Evolutionary conservation across 2,888 invertebrate genomes (phyloP).

Genomic region (Ophion ventricosus): DNA sequence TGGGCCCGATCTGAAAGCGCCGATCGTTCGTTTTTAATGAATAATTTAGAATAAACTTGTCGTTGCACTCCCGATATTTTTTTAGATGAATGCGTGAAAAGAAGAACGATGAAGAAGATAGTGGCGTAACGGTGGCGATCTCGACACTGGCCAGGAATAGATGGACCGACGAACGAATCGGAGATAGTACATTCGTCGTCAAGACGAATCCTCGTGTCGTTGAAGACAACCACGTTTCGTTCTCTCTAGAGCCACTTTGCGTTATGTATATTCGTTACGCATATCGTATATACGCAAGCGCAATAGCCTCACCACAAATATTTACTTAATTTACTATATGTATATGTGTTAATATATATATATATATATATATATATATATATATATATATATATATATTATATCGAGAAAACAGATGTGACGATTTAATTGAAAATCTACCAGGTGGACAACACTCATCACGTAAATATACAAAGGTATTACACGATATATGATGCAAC

Average conservation of each 20-base stretch:
- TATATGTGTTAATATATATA: background rate
- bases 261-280: constrained; percentile 54
- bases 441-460: background rate
- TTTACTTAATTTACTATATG: constrained; percentile 14
- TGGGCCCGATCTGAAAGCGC: background rate
- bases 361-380: too few relatives aligned
- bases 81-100: constrained; percentile 56
- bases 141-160: constrained; percentile 81
- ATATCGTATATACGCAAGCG: constrained; percentile 61
- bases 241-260: constrained; percentile 59
- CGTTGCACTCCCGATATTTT: constrained; percentile 41
- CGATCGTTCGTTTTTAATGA: background rate
- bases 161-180: constrained; percentile 71
- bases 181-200: constrained; percentile 69
- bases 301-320: constrained; percentile 40
- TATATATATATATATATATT: too few relatives aligned
- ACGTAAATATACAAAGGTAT: background rate
- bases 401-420: constrained; percentile 9
- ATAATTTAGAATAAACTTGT: constrained; percentile 59
- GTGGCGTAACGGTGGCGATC: constrained; percentile 76
- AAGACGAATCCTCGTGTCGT: constrained; percentile 71
- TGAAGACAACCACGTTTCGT: constrained; percentile 61
- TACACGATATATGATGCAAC: too few relatives aligned
- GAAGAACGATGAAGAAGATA: constrained; percentile 57
- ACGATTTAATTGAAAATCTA: constrained; percentile 11